Conservation (phyloP, 2,113 vertebrate species). For the Cygnus buccinator region DNA sequence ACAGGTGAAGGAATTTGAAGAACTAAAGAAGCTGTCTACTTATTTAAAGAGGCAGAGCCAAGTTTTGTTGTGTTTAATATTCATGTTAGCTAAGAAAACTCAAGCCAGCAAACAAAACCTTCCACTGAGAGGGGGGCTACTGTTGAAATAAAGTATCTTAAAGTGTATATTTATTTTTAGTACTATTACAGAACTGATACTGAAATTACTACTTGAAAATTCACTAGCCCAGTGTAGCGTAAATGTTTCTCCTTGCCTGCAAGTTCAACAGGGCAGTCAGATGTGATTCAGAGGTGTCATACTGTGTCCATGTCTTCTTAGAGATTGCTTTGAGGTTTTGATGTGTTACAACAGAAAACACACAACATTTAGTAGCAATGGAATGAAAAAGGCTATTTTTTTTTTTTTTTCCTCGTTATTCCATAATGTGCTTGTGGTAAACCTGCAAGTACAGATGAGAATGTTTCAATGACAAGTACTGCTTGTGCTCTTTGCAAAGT, state of each 20-base stretch:
- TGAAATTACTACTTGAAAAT: not conserved
- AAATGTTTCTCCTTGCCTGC: not conserved
- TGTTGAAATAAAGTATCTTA: not conserved
- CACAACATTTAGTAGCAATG: not conserved
- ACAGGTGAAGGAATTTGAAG: conserved; percentile 62
- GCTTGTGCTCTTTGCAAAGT: not conserved
- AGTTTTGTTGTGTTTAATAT: not conserved
- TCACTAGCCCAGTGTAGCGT: not conserved
- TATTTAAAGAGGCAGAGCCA: conserved; percentile 11
- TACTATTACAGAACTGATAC: not conserved
- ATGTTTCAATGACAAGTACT: not conserved
- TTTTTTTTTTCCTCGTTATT: not conserved
- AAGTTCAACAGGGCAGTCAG: not conserved
- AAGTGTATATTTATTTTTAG: not conserved
- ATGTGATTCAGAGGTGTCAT: not conserved
- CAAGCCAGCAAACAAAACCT: not conserved
- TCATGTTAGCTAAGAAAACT: not conserved
- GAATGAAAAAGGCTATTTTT: not conserved
- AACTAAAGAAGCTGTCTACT: not conserved
- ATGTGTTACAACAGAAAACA: not conserved
- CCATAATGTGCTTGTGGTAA: not conserved
- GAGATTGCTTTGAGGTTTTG: not conserved
- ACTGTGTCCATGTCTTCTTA: not conserved
- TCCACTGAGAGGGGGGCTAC: not conserved
- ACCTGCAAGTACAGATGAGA: not conserved